Evolutionary conservation across 2,797 vertebrate species (phyloP).

Genomic region (Choloepus didactylus): DNA sequence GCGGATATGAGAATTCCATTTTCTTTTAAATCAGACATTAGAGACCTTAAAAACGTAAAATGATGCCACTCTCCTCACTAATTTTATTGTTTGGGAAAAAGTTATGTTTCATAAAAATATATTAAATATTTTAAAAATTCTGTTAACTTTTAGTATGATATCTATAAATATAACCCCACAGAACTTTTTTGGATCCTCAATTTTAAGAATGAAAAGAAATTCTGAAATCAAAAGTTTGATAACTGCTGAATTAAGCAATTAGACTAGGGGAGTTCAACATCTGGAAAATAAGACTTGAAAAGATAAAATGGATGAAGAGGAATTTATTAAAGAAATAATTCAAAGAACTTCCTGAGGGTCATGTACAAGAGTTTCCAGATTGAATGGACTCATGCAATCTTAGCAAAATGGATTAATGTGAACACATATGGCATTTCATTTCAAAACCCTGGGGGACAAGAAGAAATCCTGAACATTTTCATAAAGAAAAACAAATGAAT

Average conservation of each 20-base stretch:
- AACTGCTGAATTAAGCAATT: background rate
- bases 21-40: background rate
- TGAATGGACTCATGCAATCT: background rate
- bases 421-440: background rate
- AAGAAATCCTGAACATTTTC: background rate
- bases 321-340: background rate
- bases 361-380: background rate
- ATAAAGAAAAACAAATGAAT: background rate
- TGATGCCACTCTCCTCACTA: background rate
- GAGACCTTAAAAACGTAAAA: background rate
- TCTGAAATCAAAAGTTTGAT: conserved; percentile 4
- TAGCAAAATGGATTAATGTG: background rate
- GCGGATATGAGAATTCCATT: background rate
- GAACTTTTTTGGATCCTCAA: background rate
- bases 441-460: background rate
- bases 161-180: background rate
- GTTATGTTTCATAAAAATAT: background rate
- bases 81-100: background rate
- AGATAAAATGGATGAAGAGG: background rate
- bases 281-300: background rate
- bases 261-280: background rate
- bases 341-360: background rate
- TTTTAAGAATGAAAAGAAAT: background rate
- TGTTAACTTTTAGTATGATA: background rate
- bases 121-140: background rate